phyloP scores from a whole-genome alignment of 2,888 invertebrate genomes.

The Lathronympha strigana region DNA sequence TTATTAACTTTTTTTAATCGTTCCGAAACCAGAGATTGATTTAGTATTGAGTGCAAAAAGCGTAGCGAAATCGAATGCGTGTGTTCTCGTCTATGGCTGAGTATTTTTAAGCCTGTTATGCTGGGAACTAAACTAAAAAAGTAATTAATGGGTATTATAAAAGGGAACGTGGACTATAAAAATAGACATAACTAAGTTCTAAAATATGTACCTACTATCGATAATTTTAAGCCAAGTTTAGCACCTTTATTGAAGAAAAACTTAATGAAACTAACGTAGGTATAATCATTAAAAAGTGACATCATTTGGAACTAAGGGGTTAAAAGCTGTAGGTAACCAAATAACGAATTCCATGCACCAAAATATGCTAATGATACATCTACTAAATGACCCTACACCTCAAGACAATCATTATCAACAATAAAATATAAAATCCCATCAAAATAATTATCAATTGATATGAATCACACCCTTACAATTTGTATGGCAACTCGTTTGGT shows the following conservation, averaged over 20 bases:
- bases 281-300: neutral
- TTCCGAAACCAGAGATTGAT: conserved; percentile 38
- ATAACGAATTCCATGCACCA: neutral
- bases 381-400: conserved; percentile 27
- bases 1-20: conserved; percentile 21
- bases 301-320: neutral
- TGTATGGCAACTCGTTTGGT: conserved; percentile 44
- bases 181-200: neutral
- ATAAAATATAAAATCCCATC: conserved; percentile 41
- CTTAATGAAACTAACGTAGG: too few species aligned
- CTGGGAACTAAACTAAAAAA: conserved; percentile 34
- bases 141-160: conserved; percentile 20
- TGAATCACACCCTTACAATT: conserved; percentile 41
- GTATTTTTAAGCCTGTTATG: conserved; percentile 11
- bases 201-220: neutral
- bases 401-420: conserved; percentile 39
- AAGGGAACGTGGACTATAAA: neutral
- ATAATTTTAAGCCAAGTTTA: too few species aligned
- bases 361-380: conserved; percentile 26
- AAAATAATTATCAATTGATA: conserved; percentile 42
- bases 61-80: conserved; percentile 63
- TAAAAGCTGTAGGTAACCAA: neutral
- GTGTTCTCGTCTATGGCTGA: conserved; percentile 56
- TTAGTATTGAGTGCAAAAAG: conserved; percentile 61
- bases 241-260: too few species aligned